phyloP scores from a whole-genome alignment of 2,888 invertebrate genomes.

The Aradus depressus region DNA sequence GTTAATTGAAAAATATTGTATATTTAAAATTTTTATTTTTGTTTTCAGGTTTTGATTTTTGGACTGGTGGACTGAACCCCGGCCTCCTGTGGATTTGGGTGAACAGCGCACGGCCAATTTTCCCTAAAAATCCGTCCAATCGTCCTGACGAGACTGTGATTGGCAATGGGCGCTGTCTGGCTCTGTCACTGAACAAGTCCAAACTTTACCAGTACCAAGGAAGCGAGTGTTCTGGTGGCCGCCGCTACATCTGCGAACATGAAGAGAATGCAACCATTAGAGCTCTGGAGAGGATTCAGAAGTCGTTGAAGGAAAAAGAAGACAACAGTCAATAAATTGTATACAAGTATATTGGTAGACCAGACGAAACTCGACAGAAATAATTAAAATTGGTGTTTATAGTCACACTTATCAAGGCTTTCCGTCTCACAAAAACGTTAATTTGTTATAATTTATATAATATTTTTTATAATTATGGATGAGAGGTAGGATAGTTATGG shows the following conservation, averaged over 20 bases:
- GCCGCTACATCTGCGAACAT: constrained; percentile 60
- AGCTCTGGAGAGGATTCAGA: constrained; percentile 32
- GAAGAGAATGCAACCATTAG: constrained; percentile 33
- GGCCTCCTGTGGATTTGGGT: constrained; percentile 82
- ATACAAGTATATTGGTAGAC: no score
- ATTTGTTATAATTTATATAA: no score
- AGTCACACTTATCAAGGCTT: no score
- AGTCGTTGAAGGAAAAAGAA: no score
- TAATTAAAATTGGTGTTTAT: no score
- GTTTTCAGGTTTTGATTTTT: constrained; percentile 54
- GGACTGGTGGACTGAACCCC: constrained; percentile 77
- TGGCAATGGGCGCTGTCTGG: constrained; percentile 61
- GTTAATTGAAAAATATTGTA: neutral
- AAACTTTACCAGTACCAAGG: constrained; percentile 56
- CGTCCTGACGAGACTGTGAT: constrained; percentile 39
- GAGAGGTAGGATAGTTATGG: no score
- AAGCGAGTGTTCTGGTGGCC: constrained; percentile 57
- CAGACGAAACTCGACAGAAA: no score
- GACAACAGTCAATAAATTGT: no score
- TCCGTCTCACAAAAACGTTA: no score
- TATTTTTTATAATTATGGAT: no score
- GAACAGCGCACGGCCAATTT: constrained; percentile 63
- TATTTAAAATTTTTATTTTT: neutral
- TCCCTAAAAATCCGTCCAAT: constrained; percentile 30
- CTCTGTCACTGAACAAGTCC: constrained; percentile 52